These are phyloP conservation scores for Phania funesta DNA, from an alignment of 2,888 invertebrate species.

Conservation along the genomic window DNA sequence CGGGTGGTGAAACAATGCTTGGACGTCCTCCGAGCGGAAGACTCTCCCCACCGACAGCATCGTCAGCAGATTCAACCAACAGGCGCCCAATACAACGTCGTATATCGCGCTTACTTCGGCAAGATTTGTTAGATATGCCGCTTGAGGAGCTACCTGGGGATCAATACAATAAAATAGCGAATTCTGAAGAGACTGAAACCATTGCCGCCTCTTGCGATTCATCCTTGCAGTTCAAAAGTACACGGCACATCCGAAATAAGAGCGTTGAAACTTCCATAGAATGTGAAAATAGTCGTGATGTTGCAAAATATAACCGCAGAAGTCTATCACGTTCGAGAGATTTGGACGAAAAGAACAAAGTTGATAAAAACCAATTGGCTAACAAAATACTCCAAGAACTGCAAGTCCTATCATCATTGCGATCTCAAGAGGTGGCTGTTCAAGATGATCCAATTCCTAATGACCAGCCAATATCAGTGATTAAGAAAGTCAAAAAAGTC, in stretches of 20 bases:
- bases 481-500: conserved; percentile 74
- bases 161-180: conserved; percentile 78
- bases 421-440: conserved; percentile 71
- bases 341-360: conserved; percentile 69
- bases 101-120: conserved; percentile 87
- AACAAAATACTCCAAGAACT: conserved; percentile 79
- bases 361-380: conserved; percentile 76
- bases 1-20: conserved; percentile 67
- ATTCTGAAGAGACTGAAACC: conserved; percentile 70
- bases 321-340: conserved; percentile 73
- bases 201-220: not conserved
- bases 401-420: conserved; percentile 76
- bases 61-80: conserved; percentile 72
- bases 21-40: conserved; percentile 77
- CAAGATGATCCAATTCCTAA: conserved; percentile 41
- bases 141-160: conserved; percentile 84
- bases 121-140: conserved; percentile 86
- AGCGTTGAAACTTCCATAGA: conserved; percentile 76
- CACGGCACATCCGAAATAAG: conserved; percentile 76
- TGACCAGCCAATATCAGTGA: conserved; percentile 68
- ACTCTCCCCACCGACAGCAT: conserved; percentile 74
- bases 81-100: conserved; percentile 82
- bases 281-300: conserved; percentile 51
- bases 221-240: conserved; percentile 25
- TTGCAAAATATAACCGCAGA: conserved; percentile 68